Evolutionary conservation across 1,140 invertebrate genomes (phyloP), one percentile per base, ranked within the genome.

Genomic region (Pinna nobilis): DNA sequence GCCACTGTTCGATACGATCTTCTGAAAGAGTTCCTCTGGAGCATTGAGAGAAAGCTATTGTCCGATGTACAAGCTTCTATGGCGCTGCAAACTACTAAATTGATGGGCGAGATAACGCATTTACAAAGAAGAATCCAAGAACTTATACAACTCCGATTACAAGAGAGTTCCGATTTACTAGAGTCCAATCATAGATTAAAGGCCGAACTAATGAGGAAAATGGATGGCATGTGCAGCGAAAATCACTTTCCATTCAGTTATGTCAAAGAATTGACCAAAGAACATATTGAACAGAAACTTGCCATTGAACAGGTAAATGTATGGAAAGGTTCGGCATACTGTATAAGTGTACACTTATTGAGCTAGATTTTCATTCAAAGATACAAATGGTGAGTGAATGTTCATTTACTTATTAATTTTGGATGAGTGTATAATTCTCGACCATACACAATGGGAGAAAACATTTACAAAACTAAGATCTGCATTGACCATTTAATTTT

Each of bases 21-120:
- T 30, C 18, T 59, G 15, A 59, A 59, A 6, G 55, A 59, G 9
- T 59, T 59, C 55, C 18, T 59, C 30, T 59, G 55, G 55, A 59
- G 37, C 18, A 59, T 59, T 35, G 55, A 59, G 23, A 33, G 55
- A 7, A 32, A 25, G 20, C 18, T n/a, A 25, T 7, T 33, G 3
- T 59, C 9, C 37, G 55, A 59, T 9, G 1, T 35, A 25, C 33
- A 35, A 33, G 55, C n/a, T n/a, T 32, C 55, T 59, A 30, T 20
- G n/a, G 23, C 15, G 5, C 33, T 20, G 37, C n/a, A 30, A 11
- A 20, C 37, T 2, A 59, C 33, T 33, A 33, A 5, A 15, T 59
- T 25, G 7, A 59, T 59, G 13, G 6, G 28, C 37, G 55, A 59
- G 37, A 59, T 25, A 25, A 33, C 55, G 9, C 9, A 3, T 9